phyloP scores from a whole-genome alignment of 1,140 invertebrate genomes.

The Tribolium castaneum region DNA sequence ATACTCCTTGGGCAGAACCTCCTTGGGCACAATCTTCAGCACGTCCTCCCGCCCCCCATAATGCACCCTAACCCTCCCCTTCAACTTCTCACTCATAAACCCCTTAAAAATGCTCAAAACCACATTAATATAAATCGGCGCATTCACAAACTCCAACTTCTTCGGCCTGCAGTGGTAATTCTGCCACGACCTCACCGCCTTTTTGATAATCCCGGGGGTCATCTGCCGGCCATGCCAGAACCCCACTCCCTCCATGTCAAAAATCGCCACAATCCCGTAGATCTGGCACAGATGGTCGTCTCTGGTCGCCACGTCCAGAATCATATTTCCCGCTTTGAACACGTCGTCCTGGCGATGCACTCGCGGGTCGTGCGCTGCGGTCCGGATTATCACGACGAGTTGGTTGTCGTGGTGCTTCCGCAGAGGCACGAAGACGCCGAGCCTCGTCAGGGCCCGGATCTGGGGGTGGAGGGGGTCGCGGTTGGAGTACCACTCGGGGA shows the following conservation, averaged over 20 bases:
- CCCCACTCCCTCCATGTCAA: conserved; percentile 71
- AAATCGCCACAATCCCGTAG: conserved; percentile 70
- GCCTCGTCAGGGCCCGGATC: conserved; percentile 68
- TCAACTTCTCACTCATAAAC: conserved; percentile 79
- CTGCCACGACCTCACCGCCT: conserved; percentile 74
- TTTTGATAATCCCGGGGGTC: conserved; percentile 69
- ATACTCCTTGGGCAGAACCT: conserved; percentile 71
- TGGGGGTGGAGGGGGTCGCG: conserved; percentile 70
- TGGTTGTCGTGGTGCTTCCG: conserved; percentile 64
- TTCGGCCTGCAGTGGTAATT: conserved; percentile 78
- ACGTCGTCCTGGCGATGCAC: conserved; percentile 69
- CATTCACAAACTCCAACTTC: conserved; percentile 77
- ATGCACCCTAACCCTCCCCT: conserved; percentile 69
- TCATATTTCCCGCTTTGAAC: conserved; percentile 71
- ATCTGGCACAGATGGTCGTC: conserved; percentile 68
- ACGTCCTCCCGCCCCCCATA: conserved; percentile 61
- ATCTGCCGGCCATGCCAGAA: conserved; percentile 72
- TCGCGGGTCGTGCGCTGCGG: conserved; percentile 69
- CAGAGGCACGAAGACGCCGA: conserved; percentile 73
- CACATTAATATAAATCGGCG: conserved; percentile 74
- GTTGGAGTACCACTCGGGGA: conserved; percentile 71
- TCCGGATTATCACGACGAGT: conserved; percentile 70
- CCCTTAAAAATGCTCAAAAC: conserved; percentile 75
- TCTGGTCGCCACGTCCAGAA: conserved; percentile 68
- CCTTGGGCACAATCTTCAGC: conserved; percentile 64